Base-by-base conservation (phyloP, 1,140 invertebrate genomes). In the Pararge aegeria region DNA sequence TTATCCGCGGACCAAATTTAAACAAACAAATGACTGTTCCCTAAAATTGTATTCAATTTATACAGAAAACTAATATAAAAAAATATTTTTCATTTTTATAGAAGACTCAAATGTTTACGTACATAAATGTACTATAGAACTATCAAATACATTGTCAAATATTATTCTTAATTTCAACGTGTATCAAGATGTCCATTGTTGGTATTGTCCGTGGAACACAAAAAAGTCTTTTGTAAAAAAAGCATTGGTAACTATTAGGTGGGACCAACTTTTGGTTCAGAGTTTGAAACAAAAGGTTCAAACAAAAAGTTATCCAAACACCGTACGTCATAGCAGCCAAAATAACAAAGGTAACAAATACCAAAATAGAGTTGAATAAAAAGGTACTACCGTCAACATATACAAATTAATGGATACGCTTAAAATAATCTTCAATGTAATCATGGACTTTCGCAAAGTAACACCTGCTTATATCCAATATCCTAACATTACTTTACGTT, bases 221-320 rank as follows among this genome's bases (percentile, higher is more conserved):
- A 46, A 46, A n/a, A 21, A 46, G 42, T 15, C 16, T 18, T 46
- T 46, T 20, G 30, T 46, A 10, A 50, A 13, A 27, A 19, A 29
- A 29, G 37, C 16, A 49, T 56, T 19, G 18, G 16, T 19, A 20
- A 20, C 18, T 46, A 20, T 44, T 44, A 18, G 42, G 42, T 20
- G 19, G n/a, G 4, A 46, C 18, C 42, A 20, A 46, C 42, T 46
- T 46, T 46, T 46, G 42, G 20, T 46, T 9, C n/a, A 46, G 20
- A 46, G 18, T 46, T 12, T 12, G 42, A 46, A 20, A 46, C 7
- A 46, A 15, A 12, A 12, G 6, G 38, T 20, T 20, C 18, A 46
- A 20, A 46, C 18, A 20, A 46, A 42, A 46, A 46, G 42, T 46
- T 46, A 7, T 10, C 9, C 19, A 46, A 20, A 46, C 42, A 20